phyloP scores from a whole-genome alignment of 2,113 vertebrate genomes.

The Aythya baeri region DNA sequence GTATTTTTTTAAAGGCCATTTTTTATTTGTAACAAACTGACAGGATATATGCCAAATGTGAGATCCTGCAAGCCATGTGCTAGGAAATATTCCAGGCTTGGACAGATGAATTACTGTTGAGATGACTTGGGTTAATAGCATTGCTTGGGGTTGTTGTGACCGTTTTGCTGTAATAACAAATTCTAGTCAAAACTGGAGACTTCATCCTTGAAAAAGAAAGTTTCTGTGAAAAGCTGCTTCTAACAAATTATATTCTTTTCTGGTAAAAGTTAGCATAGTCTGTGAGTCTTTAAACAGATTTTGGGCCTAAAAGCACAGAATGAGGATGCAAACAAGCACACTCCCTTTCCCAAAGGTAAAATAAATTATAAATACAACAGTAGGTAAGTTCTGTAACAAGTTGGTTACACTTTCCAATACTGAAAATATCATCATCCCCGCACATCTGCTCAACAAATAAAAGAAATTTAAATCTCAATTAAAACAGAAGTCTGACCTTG shows the following conservation, averaged over 20 bases:
- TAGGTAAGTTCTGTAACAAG: background rate
- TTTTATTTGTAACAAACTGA: background rate
- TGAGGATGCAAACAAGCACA: background rate
- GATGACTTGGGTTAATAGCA: background rate
- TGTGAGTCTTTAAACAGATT: background rate
- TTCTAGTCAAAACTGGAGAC: background rate
- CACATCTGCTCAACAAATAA: background rate
- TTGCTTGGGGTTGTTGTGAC: accelerated
- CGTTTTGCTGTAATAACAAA: background rate
- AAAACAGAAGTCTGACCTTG: background rate
- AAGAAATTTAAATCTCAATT: background rate
- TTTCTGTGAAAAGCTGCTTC: background rate
- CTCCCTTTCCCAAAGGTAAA: background rate
- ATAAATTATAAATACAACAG: background rate
- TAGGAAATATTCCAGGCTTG: background rate
- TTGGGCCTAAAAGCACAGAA: background rate
- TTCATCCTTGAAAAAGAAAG: background rate
- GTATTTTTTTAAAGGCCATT: background rate
- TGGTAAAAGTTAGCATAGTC: background rate
- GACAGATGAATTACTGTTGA: background rate
- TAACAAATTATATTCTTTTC: background rate
- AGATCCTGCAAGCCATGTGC: background rate
- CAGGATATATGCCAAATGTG: background rate
- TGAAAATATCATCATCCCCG: background rate
- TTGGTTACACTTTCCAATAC: background rate